A percentile compares a stretch with the other conserved stretches of the same genome.
These are phyloP conservation scores for Xerus inauris DNA, from an alignment of 2,113 vertebrate species.

Conservation along the genomic window DNA sequence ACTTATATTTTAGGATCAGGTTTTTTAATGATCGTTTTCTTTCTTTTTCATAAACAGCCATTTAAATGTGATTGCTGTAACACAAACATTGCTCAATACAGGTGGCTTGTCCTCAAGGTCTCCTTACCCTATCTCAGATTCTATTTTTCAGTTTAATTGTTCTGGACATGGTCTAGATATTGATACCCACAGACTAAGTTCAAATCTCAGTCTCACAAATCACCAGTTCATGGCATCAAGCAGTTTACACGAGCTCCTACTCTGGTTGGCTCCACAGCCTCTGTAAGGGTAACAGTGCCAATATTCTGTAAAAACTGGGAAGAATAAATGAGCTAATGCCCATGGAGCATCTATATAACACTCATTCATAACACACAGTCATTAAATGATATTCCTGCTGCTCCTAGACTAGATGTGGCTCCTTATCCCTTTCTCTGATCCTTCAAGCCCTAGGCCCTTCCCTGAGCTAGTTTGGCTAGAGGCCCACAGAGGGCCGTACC, in stretches of 20 bases:
- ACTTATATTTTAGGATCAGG: neutral
- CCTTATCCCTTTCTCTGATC: neutral
- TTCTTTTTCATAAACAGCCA: neutral
- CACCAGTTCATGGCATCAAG: neutral
- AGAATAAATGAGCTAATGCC: neutral
- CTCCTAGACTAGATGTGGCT: neutral
- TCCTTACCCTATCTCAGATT: neutral
- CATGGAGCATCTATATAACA: neutral
- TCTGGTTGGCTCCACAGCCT: neutral
- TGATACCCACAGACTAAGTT: neutral
- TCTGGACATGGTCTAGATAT: neutral
- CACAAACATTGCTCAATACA: neutral
- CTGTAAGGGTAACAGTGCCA: neutral
- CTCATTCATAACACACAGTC: neutral
- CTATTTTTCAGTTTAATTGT: neutral
- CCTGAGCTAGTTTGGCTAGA: slow-evolving; percentile 37
- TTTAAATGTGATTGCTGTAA: neutral
- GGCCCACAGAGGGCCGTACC: slow-evolving; percentile 46
- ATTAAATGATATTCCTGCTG: neutral
- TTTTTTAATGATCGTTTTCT: neutral
- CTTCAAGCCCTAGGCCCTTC: neutral
- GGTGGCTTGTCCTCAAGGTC: neutral
- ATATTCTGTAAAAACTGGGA: neutral
- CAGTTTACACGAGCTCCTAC: neutral
- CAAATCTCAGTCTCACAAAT: neutral